Evolutionary conservation across 2,888 invertebrate species (phyloP), one percentile per base, ranked within the genome.

Genomic region (Oligia strigilis): DNA sequence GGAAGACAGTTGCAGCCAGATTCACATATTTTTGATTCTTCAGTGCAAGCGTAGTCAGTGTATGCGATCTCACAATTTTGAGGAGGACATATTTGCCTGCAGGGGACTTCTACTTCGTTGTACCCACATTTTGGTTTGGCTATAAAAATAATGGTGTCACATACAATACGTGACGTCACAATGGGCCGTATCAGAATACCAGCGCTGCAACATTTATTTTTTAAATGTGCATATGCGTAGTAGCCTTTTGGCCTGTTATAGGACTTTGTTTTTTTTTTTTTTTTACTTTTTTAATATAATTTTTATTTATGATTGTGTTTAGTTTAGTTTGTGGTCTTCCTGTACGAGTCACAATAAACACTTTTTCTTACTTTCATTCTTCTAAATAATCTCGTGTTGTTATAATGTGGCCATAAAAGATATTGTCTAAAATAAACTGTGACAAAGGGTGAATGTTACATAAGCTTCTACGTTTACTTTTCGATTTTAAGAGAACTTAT

Each of bases 1-100:
- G 90, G 87, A 1, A 88, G 84, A 79, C 94, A 94, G 52, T 93
- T 87, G 72, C 94, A 94, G 0, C 93, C 93, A 2, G 90, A 87
- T 49, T 89, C 90, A 76, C 92, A 92, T 43, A 75, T 80, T 5
- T 84, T 73, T 2, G 77, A 60, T 5, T 78, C 77, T 0, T 88
- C 73, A 1, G 85, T 84, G 62, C 90, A 90, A 17, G 60, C n/a
- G 66, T 91, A 93, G 0, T 89, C 83, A 0, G 91, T 92, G 74
- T 91, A 93, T 0, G 90, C 78, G 60, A 88, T 90, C 19, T 92
- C 90, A 70, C 94, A 94, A 52, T 86, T 89, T 60, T 92, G 91
- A 5, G 93, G 94, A 0, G 92, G 93, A 36, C 94, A 94, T 19
- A 86, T 83, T 4, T 87, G 90, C 78, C 83, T 90, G 80, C 93